These are phyloP conservation scores for Bombus terrestris DNA, from an alignment of 1,140 invertebrate species.

Conservation along the genomic window DNA sequence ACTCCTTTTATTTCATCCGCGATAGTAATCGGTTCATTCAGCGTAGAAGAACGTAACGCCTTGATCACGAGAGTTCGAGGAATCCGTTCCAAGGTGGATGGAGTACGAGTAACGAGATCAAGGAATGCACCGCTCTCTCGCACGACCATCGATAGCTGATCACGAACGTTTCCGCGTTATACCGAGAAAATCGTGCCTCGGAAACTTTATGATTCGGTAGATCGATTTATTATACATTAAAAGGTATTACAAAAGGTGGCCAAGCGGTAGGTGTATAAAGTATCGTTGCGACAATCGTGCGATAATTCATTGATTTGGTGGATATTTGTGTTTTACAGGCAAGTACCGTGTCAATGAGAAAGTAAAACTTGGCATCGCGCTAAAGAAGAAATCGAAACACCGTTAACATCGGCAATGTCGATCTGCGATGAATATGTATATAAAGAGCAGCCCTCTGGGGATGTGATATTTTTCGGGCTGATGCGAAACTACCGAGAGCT, in stretches of 20 bases:
- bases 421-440: no score
- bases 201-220: neutral
- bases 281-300: neutral
- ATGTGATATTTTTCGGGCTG: neutral
- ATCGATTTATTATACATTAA: neutral
- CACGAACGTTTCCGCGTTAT: neutral
- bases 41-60: slow-evolving; percentile 20
- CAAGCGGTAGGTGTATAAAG: neutral
- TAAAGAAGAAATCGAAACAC: neutral
- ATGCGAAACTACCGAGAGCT: neutral
- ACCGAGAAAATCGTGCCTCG: neutral
- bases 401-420: neutral
- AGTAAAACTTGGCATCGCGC: neutral
- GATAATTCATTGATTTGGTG: neutral
- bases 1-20: slow-evolving; percentile 34
- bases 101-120: slow-evolving; percentile 48
- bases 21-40: slow-evolving; percentile 40
- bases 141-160: slow-evolving; percentile 28
- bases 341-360: neutral
- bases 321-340: no score
- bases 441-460: no score
- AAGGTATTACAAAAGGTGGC: no score
- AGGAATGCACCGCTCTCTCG: slow-evolving; percentile 29
- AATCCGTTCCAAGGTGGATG: slow-evolving; percentile 51
- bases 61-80: slow-evolving; percentile 32